Evolutionary conservation across 2,888 invertebrate genomes (phyloP), one percentile per base, ranked within the genome.

Genomic region (Corythucha ciliata): DNA sequence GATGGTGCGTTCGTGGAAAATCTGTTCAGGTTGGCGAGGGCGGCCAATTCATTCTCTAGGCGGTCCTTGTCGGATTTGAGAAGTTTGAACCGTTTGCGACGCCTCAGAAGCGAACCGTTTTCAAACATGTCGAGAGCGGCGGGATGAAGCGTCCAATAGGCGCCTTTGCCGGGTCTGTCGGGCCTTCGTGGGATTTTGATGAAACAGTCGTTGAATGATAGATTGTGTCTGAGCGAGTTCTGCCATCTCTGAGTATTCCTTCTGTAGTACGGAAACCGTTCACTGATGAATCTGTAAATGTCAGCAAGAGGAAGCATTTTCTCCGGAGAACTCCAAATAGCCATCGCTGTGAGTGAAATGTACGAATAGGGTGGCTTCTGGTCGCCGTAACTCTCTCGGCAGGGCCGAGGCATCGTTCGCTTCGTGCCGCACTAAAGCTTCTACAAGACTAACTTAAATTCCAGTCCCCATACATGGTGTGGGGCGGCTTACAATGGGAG

Each of bases 321-420:
- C 70, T 97, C 96, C 47, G 86, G 81, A 12, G 92, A 92, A 66
- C 87, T 89, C 84, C 96, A 94, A 65, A 98, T 97, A 53, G 97
- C 97, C 97, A 98, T 98, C 56, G 97, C 96, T 29, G 97, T 98
- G 60, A 98, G 74, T 40, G 96, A 93, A 67, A 98, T 98, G 73
- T 98, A 98, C 39, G 96, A 96, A 70, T 94, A 98, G 32, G 97
- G 97, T 55, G 97, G 97, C 72, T 98, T 98, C 72, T 96, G 93
- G 70, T 94, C 94, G 67, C 93, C 92, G 74, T 94, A 96, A 52
- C 91, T 89, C 71, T 93, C 93, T 63, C 93, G 81, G 65, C 93
- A 89, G 63, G 94, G 94, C 68, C 94, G 82, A 67, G 94, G 94
- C 94, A 94, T 94, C n/a, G n/a, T n/a, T n/a, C n/a, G n/a, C n/a